These are phyloP conservation scores for Cephus sareptanus DNA, from an alignment of 2,888 invertebrate species.

Conservation along the genomic window DNA sequence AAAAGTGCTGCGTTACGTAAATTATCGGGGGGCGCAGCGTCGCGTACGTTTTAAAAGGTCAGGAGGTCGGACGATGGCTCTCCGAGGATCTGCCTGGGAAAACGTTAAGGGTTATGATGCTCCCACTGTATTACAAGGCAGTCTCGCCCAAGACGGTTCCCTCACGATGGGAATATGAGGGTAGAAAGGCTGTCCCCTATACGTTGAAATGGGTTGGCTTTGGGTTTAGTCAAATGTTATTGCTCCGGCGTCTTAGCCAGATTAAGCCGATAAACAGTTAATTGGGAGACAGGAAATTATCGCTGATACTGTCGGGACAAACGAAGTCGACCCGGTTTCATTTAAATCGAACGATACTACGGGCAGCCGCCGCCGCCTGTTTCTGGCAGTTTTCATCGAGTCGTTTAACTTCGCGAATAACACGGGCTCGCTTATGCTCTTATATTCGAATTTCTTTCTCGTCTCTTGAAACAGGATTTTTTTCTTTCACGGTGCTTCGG, in stretches of 20 bases:
- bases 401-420: no score
- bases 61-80: constrained; percentile 6
- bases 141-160: neutral
- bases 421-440: no score
- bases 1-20: no score
- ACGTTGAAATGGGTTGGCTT: constrained; percentile 16
- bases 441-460: no score
- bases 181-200: neutral
- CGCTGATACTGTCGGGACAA: no score
- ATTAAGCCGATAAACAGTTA: constrained; percentile 1
- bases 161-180: neutral
- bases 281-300: no score
- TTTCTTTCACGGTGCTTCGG: no score
- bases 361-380: no score
- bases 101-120: constrained; percentile 18
- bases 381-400: no score
- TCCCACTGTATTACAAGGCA: constrained; percentile 11
- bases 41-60: constrained; percentile 13
- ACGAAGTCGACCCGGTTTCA: no score
- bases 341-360: no score
- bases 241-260: neutral
- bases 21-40: constrained; percentile 11
- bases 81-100: constrained; percentile 17
- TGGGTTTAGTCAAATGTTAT: constrained; percentile 15
- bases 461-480: no score